Conservation (phyloP, 2,113 vertebrate species). For the Cnemophilus loriae region DNA sequence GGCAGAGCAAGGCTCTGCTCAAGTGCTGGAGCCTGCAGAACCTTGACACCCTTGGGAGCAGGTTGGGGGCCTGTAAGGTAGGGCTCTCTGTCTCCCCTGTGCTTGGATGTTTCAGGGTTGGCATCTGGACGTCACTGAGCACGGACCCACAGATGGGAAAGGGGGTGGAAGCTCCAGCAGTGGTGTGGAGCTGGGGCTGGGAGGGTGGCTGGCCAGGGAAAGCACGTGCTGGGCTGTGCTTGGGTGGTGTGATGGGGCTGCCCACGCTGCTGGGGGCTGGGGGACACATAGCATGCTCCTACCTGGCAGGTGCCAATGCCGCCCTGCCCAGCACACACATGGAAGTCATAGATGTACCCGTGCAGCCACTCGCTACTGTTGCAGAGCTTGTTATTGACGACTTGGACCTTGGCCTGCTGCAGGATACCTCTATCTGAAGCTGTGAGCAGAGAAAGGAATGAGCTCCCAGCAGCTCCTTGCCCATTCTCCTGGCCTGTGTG, state of each 20-base stretch:
- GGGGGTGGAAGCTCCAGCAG: rapidly evolving
- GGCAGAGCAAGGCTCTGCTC: background rate
- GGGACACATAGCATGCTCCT: background rate
- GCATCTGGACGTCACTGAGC: background rate
- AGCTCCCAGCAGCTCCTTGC: background rate
- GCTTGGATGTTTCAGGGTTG: background rate
- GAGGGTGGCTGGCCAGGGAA: background rate
- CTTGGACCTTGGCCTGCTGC: background rate
- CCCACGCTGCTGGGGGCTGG: background rate
- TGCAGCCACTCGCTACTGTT: background rate
- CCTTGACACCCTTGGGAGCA: background rate
- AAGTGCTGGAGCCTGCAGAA: background rate
- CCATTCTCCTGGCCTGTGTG: background rate
- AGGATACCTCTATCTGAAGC: rapidly evolving
- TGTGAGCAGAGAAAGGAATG: background rate
- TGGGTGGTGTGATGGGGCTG: background rate
- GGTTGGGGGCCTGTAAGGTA: background rate
- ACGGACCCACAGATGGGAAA: background rate
- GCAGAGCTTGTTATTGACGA: rapidly evolving
- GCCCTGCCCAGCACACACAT: background rate
- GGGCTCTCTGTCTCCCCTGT: background rate
- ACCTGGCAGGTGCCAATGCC: background rate
- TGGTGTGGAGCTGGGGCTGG: rapidly evolving
- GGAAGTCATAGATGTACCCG: rapidly evolving
- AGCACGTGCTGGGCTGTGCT: rapidly evolving